phyloP scores from a whole-genome alignment of 2,888 invertebrate species.

The Netelia fuscicornis region DNA sequence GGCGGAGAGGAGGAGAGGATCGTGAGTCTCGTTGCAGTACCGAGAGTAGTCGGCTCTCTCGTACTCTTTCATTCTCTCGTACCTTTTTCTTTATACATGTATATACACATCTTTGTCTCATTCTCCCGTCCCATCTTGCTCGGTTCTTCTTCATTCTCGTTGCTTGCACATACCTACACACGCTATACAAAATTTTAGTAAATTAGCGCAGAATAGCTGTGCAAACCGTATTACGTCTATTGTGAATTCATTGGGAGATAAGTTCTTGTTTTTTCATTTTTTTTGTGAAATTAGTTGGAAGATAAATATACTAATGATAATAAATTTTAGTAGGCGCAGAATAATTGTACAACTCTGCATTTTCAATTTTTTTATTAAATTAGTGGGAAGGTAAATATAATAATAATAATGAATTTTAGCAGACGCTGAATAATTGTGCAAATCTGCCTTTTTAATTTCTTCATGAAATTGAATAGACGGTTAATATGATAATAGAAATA shows the following conservation, averaged over 20 bases:
- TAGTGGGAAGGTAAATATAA: too few species aligned
- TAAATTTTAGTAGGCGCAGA: too few species aligned
- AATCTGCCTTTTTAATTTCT: too few species aligned
- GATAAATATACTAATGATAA: too few species aligned
- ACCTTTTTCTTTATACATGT: conserved; percentile 8
- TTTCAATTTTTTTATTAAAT: too few species aligned
- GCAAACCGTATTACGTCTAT: too few species aligned
- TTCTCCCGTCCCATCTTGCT: conserved; percentile 48
- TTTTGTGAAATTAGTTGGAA: conserved; percentile 3
- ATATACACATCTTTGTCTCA: conserved; percentile 18
- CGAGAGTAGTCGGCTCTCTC: conserved; percentile 29
- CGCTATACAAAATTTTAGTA: neutral
- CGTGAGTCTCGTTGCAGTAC: conserved; percentile 52
- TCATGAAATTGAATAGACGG: too few species aligned
- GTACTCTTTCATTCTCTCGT: conserved; percentile 41
- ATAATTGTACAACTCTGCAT: too few species aligned
- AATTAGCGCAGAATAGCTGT: too few species aligned
- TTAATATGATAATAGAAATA: too few species aligned
- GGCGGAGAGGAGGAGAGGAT: conserved; percentile 12
- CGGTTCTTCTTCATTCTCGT: conserved; percentile 42
- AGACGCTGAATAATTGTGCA: too few species aligned
- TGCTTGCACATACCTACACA: conserved; percentile 12
- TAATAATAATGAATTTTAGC: too few species aligned
- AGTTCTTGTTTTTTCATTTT: conserved; percentile 68
- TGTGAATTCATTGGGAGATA: neutral